Evolutionary conservation across 2,888 invertebrate genomes (phyloP).

Genomic region (Lissocephala sabroskyi): DNA sequence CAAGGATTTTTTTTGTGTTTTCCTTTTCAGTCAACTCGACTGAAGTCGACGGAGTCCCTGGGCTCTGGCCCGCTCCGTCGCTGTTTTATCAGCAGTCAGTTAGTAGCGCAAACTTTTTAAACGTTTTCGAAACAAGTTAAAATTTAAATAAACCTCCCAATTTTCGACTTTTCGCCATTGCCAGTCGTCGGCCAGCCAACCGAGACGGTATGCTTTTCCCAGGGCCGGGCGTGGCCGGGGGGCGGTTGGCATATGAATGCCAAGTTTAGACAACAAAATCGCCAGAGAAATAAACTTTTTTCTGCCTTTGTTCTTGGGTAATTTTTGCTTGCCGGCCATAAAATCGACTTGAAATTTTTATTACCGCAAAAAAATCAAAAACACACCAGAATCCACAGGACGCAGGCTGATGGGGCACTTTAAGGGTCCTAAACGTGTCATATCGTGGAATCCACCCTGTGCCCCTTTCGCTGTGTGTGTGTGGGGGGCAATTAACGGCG

Average conservation of each 20-base stretch:
- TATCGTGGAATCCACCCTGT: too few relatives aligned
- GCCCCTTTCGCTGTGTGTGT: too few relatives aligned
- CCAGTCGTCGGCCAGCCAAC: too few relatives aligned
- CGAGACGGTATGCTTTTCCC: too few relatives aligned
- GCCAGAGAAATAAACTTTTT: slow-evolving; percentile 53
- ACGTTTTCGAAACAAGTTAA: slow-evolving; percentile 62
- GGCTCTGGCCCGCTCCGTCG: too few relatives aligned
- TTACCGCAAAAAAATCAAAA: slow-evolving; percentile 51
- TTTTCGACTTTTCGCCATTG: slow-evolving; percentile 44
- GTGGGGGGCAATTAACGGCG: too few relatives aligned
- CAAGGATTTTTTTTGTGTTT: not conserved
- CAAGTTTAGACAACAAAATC: slow-evolving; percentile 56
- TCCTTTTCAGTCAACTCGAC: too few relatives aligned
- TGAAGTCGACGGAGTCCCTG: too few relatives aligned
- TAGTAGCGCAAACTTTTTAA: slow-evolving; percentile 61
- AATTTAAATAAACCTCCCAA: slow-evolving; percentile 61
- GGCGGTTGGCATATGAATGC: slow-evolving; percentile 38
- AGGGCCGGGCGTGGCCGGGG: too few relatives aligned
- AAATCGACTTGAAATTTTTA: slow-evolving; percentile 62
- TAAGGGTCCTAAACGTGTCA: too few relatives aligned
- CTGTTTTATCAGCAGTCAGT: slow-evolving; percentile 58
- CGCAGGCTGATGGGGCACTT: too few relatives aligned
- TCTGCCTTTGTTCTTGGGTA: slow-evolving; percentile 34
- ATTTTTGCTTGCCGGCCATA: slow-evolving; percentile 46
- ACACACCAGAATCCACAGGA: too few relatives aligned